Evolutionary conservation across 2,113 vertebrate species (phyloP).

Genomic region (Ascaphus truei): DNA sequence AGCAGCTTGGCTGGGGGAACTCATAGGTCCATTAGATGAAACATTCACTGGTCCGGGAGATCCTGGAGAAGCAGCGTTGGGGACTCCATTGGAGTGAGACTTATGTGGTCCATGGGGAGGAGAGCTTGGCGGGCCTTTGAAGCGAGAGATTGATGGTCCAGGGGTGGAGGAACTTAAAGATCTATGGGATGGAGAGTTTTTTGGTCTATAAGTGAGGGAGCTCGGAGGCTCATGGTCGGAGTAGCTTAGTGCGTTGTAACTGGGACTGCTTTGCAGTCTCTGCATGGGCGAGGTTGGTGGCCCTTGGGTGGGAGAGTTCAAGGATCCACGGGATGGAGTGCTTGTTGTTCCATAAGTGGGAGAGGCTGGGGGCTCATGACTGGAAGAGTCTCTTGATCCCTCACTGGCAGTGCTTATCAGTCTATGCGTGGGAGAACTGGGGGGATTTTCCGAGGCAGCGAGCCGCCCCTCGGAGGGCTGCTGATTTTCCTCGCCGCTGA

Average conservation of each 20-base stretch:
- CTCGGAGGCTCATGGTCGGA: neutral
- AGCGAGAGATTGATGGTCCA: neutral
- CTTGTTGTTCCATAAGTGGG: neutral
- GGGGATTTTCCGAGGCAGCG: neutral
- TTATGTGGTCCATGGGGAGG: neutral
- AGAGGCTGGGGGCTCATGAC: neutral
- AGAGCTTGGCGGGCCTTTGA: neutral
- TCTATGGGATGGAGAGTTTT: neutral
- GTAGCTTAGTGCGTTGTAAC: neutral
- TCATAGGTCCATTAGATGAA: slow-evolving; percentile 11
- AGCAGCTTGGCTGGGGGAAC: neutral
- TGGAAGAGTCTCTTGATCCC: neutral
- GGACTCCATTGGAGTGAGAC: neutral
- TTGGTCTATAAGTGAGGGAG: neutral
- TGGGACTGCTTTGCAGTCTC: neutral
- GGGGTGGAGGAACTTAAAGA: neutral
- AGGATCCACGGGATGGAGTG: neutral
- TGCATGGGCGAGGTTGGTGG: neutral
- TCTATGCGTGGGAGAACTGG: neutral
- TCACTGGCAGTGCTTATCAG: neutral
- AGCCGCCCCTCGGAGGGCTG: slow-evolving; percentile 10
- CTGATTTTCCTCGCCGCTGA: slow-evolving; percentile 71
- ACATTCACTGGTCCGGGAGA: neutral
- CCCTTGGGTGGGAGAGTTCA: neutral
- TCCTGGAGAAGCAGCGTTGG: neutral